Evolutionary conservation across 2,113 vertebrate genomes (phyloP).

Genomic region (Cavia aperea): DNA sequence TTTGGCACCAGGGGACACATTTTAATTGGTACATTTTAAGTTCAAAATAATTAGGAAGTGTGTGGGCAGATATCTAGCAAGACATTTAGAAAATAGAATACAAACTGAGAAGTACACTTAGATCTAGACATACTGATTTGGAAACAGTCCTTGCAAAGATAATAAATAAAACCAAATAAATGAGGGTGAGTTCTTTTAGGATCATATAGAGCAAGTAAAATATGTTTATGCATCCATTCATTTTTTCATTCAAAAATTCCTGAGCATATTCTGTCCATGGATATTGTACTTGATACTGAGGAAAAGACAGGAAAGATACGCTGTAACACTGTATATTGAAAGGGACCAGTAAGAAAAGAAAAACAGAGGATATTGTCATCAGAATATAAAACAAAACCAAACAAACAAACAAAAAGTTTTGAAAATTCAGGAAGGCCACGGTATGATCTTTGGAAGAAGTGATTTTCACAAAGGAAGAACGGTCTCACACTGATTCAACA

Average conservation of each 20-base stretch:
- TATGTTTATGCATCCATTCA: not conserved
- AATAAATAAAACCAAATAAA: not conserved
- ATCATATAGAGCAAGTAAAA: not conserved
- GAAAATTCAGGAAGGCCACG: not conserved
- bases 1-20: not conserved
- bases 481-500: too few species aligned
- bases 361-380: not conserved
- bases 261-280: fast-evolving
- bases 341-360: not conserved
- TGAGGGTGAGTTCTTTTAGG: not conserved
- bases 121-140: not conserved
- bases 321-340: not conserved
- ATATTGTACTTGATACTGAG: not conserved
- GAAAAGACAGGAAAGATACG: too few species aligned
- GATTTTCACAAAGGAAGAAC: not conserved
- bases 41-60: not conserved
- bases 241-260: not conserved
- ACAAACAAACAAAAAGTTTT: not conserved
- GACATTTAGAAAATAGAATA: not conserved
- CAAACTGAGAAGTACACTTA: not conserved
- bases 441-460: not conserved
- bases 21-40: not conserved
- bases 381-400: not conserved
- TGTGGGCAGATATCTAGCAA: not conserved
- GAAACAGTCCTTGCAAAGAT: not conserved